Conservation (phyloP, 2,888 invertebrate genomes). For the Gortyna flavago region DNA sequence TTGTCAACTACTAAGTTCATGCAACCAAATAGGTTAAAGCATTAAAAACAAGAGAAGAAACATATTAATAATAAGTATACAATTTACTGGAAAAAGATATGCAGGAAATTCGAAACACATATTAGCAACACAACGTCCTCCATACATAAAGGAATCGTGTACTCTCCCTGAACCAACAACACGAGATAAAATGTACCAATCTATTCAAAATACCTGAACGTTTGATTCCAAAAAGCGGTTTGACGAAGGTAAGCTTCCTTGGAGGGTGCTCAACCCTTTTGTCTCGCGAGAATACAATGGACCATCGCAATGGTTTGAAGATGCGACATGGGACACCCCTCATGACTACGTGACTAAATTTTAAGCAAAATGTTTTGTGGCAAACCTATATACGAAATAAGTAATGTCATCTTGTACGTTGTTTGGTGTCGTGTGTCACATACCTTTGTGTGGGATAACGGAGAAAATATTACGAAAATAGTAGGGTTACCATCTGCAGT, state of each 20-base stretch:
- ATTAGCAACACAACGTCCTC: constrained; percentile 50
- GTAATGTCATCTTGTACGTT: constrained; percentile 84
- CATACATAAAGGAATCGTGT: constrained; percentile 50
- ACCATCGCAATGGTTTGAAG: constrained; percentile 87
- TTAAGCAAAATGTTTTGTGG: constrained; percentile 86
- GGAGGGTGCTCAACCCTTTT: constrained; percentile 86
- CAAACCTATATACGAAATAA: constrained; percentile 82
- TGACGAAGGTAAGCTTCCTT: constrained; percentile 87
- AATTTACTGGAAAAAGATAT: constrained; percentile 10
- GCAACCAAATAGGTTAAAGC: constrained; percentile 14
- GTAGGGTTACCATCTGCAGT: not conserved
- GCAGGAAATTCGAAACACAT: constrained; percentile 31
- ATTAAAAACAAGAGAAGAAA: not conserved
- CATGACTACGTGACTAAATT: constrained; percentile 88
- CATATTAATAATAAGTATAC: not conserved
- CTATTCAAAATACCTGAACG: constrained; percentile 84
- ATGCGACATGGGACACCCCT: constrained; percentile 87
- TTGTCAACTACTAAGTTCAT: constrained; percentile 29
- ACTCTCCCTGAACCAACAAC: constrained; percentile 55
- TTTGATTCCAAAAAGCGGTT: constrained; percentile 84
- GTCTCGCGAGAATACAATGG: constrained; percentile 89
- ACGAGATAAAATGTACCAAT: constrained; percentile 74
- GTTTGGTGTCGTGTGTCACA: constrained; percentile 72
- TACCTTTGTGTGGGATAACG: constrained; percentile 54
- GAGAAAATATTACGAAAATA: constrained; percentile 43